Evolutionary conservation across 92 coral and sea anemone species (phyloP).

Genomic region (Parazoanthus atlanticus): DNA sequence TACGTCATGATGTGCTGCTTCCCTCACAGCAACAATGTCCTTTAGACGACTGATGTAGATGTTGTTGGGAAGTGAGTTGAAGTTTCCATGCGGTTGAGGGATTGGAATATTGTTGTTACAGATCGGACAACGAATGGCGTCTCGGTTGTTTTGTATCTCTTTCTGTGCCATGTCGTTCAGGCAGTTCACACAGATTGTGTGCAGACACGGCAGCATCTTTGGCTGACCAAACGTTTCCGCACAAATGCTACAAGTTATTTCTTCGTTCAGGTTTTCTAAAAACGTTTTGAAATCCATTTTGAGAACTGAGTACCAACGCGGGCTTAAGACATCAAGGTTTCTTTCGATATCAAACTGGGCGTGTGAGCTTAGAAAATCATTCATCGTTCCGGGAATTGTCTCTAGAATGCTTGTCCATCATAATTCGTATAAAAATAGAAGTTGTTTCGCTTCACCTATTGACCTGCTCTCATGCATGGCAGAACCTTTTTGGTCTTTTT

Average conservation of each 20-base stretch:
- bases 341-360: neutral
- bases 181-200: neutral
- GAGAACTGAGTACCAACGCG: neutral
- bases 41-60: conserved; percentile 13
- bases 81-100: neutral
- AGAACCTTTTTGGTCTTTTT: neutral
- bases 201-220: neutral
- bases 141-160: neutral
- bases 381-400: neutral
- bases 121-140: conserved; percentile 13
- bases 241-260: neutral
- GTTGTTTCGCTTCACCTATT: neutral
- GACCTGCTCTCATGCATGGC: neutral
- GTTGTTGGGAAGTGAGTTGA: conserved; percentile 22
- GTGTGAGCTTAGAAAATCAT: neutral
- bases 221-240: neutral
- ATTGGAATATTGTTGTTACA: neutral
- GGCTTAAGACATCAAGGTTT: neutral
- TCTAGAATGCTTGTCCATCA: neutral
- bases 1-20: conserved; percentile 13
- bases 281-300: conserved; percentile 16
- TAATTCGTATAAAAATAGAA: too few species aligned
- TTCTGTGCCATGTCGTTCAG: neutral
- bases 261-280: conserved; percentile 8
- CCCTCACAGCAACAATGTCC: conserved; percentile 30